Conservation (phyloP, 2,888 invertebrate species). For the Notodonta ziczac region DNA sequence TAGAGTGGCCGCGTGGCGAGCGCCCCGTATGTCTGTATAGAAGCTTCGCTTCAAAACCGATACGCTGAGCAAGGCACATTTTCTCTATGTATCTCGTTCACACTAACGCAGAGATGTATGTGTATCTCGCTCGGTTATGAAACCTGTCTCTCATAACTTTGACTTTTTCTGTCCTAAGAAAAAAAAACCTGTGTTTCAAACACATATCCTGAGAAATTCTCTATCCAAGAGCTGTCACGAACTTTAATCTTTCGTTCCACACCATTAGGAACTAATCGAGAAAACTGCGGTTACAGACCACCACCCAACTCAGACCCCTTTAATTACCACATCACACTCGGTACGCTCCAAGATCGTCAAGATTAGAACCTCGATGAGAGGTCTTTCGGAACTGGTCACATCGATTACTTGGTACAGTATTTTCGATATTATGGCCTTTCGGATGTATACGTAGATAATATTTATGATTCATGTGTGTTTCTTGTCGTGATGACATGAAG, state of each 20-base stretch:
- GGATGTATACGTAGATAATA: constrained; percentile 42
- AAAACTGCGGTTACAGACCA: constrained; percentile 51
- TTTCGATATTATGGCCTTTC: constrained; percentile 40
- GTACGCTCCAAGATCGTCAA: constrained; percentile 24
- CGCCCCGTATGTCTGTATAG: no score
- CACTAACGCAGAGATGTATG: no score
- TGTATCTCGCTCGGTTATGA: no score
- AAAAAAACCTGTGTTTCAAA: constrained; percentile 5
- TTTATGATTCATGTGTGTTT: constrained; percentile 44
- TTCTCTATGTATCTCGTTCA: no score
- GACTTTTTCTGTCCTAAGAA: no score
- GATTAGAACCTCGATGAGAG: constrained; percentile 34
- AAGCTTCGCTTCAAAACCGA: no score
- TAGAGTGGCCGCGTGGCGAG: no score
- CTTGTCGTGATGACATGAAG: constrained; percentile 5
- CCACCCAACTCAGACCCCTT: constrained; percentile 49
- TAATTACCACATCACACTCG: constrained; percentile 43
- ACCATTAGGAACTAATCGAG: constrained; percentile 66
- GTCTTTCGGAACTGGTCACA: constrained; percentile 36
- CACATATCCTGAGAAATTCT: constrained; percentile 35
- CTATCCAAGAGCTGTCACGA: constrained; percentile 43
- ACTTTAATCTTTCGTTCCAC: constrained; percentile 66
- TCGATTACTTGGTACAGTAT: constrained; percentile 36
- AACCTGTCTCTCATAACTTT: no score
- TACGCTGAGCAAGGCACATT: no score